Evolutionary conservation across 2,888 invertebrate species (phyloP).

Genomic region (Baronia brevicornis): DNA sequence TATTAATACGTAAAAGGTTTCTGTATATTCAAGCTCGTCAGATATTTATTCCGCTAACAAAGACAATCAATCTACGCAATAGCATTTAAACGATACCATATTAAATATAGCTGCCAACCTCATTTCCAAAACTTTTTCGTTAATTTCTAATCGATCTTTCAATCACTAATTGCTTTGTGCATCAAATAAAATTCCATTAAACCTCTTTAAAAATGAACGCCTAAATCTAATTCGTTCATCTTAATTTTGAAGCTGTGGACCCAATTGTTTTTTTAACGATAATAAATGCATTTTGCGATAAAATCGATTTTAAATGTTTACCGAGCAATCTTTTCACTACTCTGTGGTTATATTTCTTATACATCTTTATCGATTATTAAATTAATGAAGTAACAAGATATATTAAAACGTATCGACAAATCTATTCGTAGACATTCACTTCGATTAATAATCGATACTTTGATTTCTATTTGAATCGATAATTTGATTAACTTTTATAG

Average conservation of each 20-base stretch:
- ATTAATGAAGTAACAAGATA: conserved; percentile 10
- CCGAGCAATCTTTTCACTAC: conserved; percentile 1
- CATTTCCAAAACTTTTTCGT: too few species aligned
- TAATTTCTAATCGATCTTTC: background rate
- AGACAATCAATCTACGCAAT: too few species aligned
- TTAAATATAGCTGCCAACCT: too few species aligned
- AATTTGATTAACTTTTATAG: too few species aligned
- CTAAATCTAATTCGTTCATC: conserved; percentile 59
- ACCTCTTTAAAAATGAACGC: conserved; percentile 23
- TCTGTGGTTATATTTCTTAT: conserved; percentile 11
- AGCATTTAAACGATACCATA: too few species aligned
- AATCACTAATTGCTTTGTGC: background rate
- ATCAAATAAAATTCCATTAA: conserved; percentile 10
- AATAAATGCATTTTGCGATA: background rate
- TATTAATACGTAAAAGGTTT: conserved; percentile 15
- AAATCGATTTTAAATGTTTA: conserved; percentile 1
- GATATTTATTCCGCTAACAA: too few species aligned
- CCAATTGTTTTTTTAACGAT: conserved; percentile 30
- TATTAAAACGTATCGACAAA: conserved; percentile 5
- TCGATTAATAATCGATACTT: too few species aligned
- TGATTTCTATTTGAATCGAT: too few species aligned
- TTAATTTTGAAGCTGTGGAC: conserved; percentile 58
- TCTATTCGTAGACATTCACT: too few species aligned
- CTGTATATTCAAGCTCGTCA: background rate
- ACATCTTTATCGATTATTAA: conserved; percentile 19